phyloP scores from a whole-genome alignment of 2,797 vertebrate species.

The Sebastes taczanowskii region DNA sequence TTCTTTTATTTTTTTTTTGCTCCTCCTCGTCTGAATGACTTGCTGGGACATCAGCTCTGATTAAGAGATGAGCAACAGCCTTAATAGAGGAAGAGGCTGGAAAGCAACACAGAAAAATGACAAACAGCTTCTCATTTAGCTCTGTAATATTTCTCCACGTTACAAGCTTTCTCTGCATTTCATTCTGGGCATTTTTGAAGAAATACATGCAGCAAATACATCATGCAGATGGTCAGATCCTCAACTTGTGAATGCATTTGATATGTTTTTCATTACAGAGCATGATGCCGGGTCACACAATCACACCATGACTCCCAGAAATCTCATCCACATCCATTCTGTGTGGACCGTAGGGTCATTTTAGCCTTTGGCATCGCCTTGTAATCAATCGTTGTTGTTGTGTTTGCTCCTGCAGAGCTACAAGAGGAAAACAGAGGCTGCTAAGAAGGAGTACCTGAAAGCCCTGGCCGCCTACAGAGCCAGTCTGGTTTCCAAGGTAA shows the following conservation, averaged over 20 bases:
- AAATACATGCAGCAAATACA: conserved; percentile 10
- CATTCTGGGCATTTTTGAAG: conserved; percentile 5
- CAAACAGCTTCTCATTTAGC: conserved; percentile 56
- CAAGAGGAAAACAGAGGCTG: conserved; percentile 99
- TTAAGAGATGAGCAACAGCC: conserved; percentile 70
- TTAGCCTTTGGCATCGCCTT: conserved; percentile 63
- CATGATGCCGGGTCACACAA: conserved; percentile 21
- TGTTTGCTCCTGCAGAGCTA: conserved; percentile 89
- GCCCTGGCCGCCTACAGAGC: conserved; percentile 98
- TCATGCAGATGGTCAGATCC: conserved; percentile 37
- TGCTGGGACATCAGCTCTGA: conserved; percentile 76
- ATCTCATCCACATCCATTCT: conserved; percentile 49
- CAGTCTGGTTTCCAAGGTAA: conserved; percentile 99
- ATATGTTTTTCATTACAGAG: conserved; percentile 27
- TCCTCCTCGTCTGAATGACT: conserved; percentile 60
- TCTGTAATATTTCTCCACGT: conserved; percentile 19
- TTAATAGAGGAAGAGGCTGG: conserved; percentile 62
- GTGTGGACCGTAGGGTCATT: conserved; percentile 48
- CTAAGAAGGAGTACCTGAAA: conserved; percentile 99
- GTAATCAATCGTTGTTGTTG: conserved; percentile 72
- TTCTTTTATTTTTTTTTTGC: conserved; percentile 30
- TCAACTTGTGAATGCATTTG: conserved; percentile 34
- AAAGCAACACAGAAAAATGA: conserved; percentile 51
- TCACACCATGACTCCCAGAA: conserved; percentile 39
- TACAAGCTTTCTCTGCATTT: conserved; percentile 30